Base-by-base conservation (phyloP, 2,888 invertebrate species). In the Ischnus inquisitorius region DNA sequence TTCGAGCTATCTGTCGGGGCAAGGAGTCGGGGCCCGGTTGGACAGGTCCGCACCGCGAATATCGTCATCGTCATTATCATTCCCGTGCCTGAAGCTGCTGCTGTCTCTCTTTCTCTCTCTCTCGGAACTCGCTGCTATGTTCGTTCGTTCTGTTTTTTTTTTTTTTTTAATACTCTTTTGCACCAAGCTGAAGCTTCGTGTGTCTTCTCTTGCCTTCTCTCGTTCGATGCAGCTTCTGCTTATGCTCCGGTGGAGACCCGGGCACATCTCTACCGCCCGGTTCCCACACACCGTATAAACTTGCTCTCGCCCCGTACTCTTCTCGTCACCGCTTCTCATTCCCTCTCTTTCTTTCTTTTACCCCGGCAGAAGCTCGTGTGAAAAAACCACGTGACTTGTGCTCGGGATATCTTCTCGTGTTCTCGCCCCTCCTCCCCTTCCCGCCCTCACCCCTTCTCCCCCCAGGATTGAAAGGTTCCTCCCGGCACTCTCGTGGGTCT, bases 51-150 rank as follows among this genome's bases (percentile, higher is more conserved):
- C 69, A 19, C 84, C 67, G 77, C 80, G 85, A 83, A 85, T 87
- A 87, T 86, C 80, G 78, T 86, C 85, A 82, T 85, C 81, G 84
- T 71, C 87, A 85, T 87, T 87, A 87, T 87, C 87, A 86, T 86
- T 86, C 82, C 81, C 85, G 80, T 85, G 82, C 71, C 69, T 76
- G 72, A 74, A 83, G 86, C 65, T 78, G 64, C 69, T 80, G 79
- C 34, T 77, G 78, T 64, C 76, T 81, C 84, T 79, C 79, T 84
- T 75, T 78, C 71, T 79, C 67, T 83, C 76, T 77, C 84, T 74
- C 57, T 64, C 76, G 22, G 74, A n/a, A 41, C 69, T 78, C 60
- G 62, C 74, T 19, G 19, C 46, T 51, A 62, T 28, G 74, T 71
- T 75, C 72, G 4, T 46, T 74, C 72, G n/a, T 34, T 68, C 43